phyloP scores from a whole-genome alignment of 2,113 vertebrate species.

The Turnix velox region DNA sequence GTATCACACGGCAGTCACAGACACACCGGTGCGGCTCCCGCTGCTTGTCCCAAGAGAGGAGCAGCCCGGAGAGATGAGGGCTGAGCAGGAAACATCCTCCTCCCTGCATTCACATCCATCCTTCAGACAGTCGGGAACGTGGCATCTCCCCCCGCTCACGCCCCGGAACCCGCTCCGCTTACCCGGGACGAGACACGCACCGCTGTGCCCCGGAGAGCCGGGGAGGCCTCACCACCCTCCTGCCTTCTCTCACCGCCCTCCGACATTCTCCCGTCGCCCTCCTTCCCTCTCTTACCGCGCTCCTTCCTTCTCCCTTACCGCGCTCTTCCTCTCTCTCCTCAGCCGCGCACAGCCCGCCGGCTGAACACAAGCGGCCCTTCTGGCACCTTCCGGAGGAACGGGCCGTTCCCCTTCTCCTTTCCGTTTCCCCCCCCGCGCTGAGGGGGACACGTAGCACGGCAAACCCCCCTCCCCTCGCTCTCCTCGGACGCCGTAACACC shows the following conservation, averaged over 20 bases:
- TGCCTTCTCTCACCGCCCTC: too few relatives aligned
- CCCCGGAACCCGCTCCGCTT: neutral
- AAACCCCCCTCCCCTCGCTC: too few relatives aligned
- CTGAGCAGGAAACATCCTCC: neutral
- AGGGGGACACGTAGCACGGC: neutral
- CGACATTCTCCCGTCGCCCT: too few relatives aligned
- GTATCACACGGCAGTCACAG: neutral
- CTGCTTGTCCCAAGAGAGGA: rapidly evolving
- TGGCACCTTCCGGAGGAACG: neutral
- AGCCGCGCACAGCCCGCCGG: neutral
- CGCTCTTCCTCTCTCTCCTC: too few relatives aligned
- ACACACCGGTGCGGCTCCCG: neutral
- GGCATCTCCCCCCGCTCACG: neutral
- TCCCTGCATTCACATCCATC: neutral
- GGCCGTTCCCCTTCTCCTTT: too few relatives aligned
- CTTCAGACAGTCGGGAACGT: neutral
- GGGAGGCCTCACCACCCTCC: neutral
- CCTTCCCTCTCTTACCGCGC: neutral
- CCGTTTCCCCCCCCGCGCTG: neutral
- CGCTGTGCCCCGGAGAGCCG: neutral
- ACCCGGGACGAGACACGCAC: neutral
- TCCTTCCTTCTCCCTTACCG: neutral
- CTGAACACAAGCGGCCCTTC: neutral
- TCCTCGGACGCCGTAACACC: neutral
- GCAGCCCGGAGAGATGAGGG: rapidly evolving